phyloP scores from a whole-genome alignment of 1,140 invertebrate genomes.

The Papilio xuthus region DNA sequence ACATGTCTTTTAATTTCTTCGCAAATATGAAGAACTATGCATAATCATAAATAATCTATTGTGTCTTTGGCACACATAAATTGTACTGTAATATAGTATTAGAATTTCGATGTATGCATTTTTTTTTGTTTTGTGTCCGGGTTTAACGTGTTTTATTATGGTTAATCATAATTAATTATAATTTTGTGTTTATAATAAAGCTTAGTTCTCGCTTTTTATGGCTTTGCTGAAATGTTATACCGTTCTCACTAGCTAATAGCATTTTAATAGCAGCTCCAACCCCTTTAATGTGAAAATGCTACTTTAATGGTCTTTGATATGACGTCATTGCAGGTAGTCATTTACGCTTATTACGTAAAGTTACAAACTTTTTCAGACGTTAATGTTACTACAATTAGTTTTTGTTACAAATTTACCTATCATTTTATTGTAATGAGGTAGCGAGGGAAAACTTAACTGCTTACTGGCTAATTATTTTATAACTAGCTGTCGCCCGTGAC shows the following conservation, averaged over 20 bases:
- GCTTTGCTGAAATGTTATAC: constrained; percentile 36
- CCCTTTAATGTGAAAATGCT: constrained; percentile 42
- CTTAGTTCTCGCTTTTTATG: constrained; percentile 30
- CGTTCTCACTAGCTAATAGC: constrained; percentile 41
- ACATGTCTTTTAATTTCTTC: too few relatives aligned
- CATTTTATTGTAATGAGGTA: not conserved
- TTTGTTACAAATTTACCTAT: not conserved
- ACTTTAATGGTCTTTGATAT: constrained; percentile 41
- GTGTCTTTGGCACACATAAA: not conserved
- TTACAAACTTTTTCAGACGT: constrained; percentile 1
- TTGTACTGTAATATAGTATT: too few relatives aligned
- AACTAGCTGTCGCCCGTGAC: too few relatives aligned
- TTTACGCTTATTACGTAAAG: constrained; percentile 34
- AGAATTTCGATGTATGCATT: not conserved
- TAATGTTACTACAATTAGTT: constrained; percentile 2
- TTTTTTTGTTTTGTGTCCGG: not conserved
- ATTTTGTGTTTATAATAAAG: constrained; percentile 18
- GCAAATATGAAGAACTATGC: too few relatives aligned
- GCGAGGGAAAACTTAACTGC: not conserved
- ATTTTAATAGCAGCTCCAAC: constrained; percentile 39
- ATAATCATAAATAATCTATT: too few relatives aligned
- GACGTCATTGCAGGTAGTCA: constrained; percentile 39
- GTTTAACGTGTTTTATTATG: not conserved
- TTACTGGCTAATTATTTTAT: not conserved
- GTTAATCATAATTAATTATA: constrained; percentile 32